A percentile compares a stretch with the other conserved stretches of the same genome.
Evolutionary conservation across 2,113 vertebrate species (phyloP).

Genomic region (Chrysochloris asiatica): DNA sequence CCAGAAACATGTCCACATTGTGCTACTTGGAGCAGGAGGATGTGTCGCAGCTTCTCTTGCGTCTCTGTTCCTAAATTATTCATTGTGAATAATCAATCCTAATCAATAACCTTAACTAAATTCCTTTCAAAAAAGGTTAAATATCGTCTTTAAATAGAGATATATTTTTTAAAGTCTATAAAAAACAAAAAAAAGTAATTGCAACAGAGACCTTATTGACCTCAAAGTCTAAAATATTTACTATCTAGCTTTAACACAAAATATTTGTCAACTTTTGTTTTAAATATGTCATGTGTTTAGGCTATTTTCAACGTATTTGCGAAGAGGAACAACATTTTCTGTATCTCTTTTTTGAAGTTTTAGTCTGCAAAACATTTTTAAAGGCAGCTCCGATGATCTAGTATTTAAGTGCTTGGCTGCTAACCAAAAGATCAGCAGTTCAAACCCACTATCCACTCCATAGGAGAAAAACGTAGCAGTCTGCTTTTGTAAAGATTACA

Average conservation of each 20-base stretch:
- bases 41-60: too few species aligned
- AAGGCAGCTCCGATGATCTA: not conserved
- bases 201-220: not conserved
- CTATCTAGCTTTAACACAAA: not conserved
- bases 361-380: not conserved
- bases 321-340: not conserved
- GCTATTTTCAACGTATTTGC: not conserved
- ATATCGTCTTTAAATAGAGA: not conserved
- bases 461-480: not conserved
- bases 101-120: not conserved
- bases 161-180: not conserved
- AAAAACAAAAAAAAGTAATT: too few species aligned
- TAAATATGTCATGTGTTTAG: not conserved
- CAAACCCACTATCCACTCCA: not conserved
- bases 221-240: not conserved
- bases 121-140: not conserved
- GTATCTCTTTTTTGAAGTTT: not conserved
- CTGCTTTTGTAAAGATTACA: not conserved
- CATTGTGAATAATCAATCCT: not conserved
- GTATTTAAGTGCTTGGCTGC: not conserved
- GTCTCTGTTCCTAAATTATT: too few species aligned
- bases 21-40: too few species aligned
- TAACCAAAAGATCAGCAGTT: not conserved
- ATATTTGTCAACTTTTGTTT: not conserved
- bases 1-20: fast-evolving